Evolutionary conservation across 2,888 invertebrate genomes (phyloP).

Genomic region (Schizotus pectinicornis): DNA sequence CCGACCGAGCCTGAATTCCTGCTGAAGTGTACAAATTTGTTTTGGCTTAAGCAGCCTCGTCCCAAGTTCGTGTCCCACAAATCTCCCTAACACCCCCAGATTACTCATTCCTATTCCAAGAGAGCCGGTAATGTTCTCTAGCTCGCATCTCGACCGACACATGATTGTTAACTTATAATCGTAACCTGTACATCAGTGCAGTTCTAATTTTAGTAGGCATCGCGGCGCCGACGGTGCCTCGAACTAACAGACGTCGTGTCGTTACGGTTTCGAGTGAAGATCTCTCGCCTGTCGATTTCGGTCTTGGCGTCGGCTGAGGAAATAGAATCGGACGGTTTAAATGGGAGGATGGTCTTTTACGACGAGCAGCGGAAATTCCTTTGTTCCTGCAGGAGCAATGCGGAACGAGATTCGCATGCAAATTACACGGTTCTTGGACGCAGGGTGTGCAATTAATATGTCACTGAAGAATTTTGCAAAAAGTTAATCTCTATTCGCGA

Average conservation of each 20-base stretch:
- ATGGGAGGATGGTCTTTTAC: background rate
- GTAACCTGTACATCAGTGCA: conserved; percentile 30
- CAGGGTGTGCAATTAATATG: too few relatives aligned
- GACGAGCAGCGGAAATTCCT: too few relatives aligned
- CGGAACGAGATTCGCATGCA: too few relatives aligned
- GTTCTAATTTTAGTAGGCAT: conserved; percentile 31
- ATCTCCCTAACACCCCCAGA: background rate
- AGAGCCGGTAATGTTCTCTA: conserved; percentile 17
- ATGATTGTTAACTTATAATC: conserved; percentile 31
- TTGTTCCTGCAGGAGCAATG: too few relatives aligned
- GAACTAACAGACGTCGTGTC: conserved; percentile 14
- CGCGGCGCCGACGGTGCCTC: conserved; percentile 2
- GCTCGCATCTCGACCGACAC: conserved; percentile 14
- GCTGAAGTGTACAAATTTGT: too few relatives aligned
- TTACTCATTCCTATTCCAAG: conserved; percentile 25
- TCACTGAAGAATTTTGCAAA: too few relatives aligned
- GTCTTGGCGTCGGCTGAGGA: background rate
- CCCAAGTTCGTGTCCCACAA: background rate
- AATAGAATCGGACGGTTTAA: conserved; percentile 9
- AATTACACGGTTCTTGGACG: too few relatives aligned
- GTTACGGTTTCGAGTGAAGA: conserved; percentile 7
- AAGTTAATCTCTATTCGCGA: too few relatives aligned
- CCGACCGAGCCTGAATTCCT: too few relatives aligned
- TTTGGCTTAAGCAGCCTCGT: background rate
- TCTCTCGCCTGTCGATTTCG: background rate